Conservation (phyloP, 2,113 vertebrate genomes). For the Alethe castanea region DNA sequence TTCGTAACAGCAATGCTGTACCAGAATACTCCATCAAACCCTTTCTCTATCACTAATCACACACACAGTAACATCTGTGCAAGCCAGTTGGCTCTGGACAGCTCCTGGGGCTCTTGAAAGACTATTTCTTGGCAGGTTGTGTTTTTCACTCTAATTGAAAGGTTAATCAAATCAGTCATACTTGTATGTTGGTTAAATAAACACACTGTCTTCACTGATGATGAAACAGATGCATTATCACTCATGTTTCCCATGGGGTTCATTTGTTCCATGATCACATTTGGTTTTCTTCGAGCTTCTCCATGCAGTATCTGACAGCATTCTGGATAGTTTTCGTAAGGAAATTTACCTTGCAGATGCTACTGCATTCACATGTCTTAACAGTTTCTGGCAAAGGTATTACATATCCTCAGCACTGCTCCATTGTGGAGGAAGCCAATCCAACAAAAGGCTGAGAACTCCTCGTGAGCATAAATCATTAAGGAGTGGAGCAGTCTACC, state of each 20-base stretch:
- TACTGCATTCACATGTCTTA: background rate
- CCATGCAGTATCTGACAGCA: background rate
- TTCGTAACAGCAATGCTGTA: background rate
- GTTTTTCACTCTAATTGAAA: constrained; percentile 56
- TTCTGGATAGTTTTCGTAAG: background rate
- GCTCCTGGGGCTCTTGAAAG: constrained; percentile 62
- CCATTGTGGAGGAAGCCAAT: background rate
- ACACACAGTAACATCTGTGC: constrained; percentile 15
- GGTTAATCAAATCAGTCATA: constrained; percentile 67
- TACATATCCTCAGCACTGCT: background rate
- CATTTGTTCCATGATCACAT: background rate
- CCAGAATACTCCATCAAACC: background rate
- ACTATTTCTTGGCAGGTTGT: constrained; percentile 64
- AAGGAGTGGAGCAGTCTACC: background rate
- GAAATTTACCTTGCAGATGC: background rate
- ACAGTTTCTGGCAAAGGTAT: background rate
- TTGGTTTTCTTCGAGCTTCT: background rate
- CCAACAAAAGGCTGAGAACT: background rate
- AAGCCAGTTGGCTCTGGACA: constrained; percentile 63
- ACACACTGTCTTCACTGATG: constrained; percentile 36
- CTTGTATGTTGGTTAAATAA: constrained; percentile 52
- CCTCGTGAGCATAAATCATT: background rate
- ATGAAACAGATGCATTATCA: constrained; percentile 46
- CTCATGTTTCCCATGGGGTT: background rate
- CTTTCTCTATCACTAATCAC: background rate